Percentiles rank a stretch among this genome's conserved stretches.
Evolutionary conservation across 2,888 invertebrate genomes (phyloP).

Genomic region (Anaspis maculata): DNA sequence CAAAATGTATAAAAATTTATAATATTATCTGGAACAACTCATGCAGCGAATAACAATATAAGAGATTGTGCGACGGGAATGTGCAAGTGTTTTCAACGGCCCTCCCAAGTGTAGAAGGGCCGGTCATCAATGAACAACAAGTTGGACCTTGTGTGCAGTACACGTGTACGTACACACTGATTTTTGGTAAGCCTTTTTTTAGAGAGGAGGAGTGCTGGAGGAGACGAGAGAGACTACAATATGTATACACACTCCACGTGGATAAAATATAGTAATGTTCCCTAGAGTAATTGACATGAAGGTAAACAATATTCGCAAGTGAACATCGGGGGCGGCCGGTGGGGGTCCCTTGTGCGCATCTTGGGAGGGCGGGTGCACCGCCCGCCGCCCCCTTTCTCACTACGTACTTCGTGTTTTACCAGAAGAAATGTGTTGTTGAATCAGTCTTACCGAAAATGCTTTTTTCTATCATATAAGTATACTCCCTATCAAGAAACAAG

Average conservation of each 20-base stretch:
- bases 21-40: constrained; percentile 36
- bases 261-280: constrained; percentile 58
- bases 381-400: too few species aligned
- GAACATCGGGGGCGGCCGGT: constrained; percentile 19
- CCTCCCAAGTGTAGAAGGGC: too few species aligned
- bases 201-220: constrained; percentile 17
- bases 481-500: constrained; percentile 21
- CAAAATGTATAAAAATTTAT: constrained; percentile 39
- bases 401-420: constrained; percentile 37
- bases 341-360: constrained; percentile 23
- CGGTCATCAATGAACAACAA: constrained; percentile 18
- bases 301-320: constrained; percentile 43
- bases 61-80: constrained; percentile 35
- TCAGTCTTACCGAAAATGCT: constrained; percentile 45
- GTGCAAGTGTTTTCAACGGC: too few species aligned
- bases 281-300: constrained; percentile 81
- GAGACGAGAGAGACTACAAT: constrained; percentile 22
- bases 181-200: constrained; percentile 8
- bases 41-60: constrained; percentile 36
- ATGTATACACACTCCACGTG: constrained; percentile 32
- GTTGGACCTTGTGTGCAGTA: constrained; percentile 9
- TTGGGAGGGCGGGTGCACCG: constrained; percentile 7
- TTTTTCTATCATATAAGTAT: too few species aligned
- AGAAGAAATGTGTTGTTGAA: constrained; percentile 43
- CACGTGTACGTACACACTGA: constrained; percentile 4